Percentiles rank a stretch among this genome's conserved stretches.
These are phyloP conservation scores for Galemys pyrenaicus DNA, from an alignment of 2,113 vertebrate species.

Conservation along the genomic window DNA sequence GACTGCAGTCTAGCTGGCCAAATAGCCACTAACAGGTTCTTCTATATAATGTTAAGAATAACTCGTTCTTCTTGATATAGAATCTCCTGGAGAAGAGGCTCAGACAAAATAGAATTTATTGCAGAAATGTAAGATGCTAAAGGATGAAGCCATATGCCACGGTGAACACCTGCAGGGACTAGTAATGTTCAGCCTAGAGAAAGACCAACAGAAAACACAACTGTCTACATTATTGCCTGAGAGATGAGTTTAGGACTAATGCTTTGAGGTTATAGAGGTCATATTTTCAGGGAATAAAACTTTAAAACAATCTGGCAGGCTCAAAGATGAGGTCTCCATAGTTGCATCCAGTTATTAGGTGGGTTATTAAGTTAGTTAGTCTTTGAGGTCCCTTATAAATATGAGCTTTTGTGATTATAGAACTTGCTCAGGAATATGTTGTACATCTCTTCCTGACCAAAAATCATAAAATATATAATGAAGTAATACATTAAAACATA, in stretches of 20 bases:
- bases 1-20: neutral
- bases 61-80: neutral
- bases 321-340: constrained; percentile 10
- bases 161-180: neutral
- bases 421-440: neutral
- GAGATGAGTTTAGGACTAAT: neutral
- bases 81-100: neutral
- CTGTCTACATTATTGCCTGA: neutral
- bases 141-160: neutral
- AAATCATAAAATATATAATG: neutral
- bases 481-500: neutral
- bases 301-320: neutral
- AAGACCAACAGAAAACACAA: neutral
- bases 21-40: neutral
- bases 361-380: neutral
- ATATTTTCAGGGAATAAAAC: neutral
- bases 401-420: neutral
- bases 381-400: neutral
- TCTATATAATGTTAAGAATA: constrained; percentile 12
- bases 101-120: neutral
- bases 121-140: neutral
- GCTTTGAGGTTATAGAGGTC: neutral
- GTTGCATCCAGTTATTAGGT: neutral
- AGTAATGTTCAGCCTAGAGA: neutral
- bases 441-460: neutral